These are phyloP conservation scores for Muscicapa striata DNA, from an alignment of 2,797 vertebrate species.

Conservation along the genomic window DNA sequence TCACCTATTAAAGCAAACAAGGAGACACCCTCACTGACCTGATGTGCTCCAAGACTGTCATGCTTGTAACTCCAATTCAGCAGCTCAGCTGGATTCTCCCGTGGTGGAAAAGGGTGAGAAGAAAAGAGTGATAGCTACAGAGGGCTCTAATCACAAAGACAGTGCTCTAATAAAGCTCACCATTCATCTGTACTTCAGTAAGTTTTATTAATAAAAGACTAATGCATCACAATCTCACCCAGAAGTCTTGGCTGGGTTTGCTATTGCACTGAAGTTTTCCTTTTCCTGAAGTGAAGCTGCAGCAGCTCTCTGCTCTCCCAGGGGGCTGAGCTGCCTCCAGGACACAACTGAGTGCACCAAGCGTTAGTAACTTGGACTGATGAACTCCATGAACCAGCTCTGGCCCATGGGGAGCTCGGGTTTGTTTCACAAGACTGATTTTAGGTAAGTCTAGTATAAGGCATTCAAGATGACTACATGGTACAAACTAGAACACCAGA, in stretches of 20 bases:
- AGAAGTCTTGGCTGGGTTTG: background rate
- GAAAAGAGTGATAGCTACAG: background rate
- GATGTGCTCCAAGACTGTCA: background rate
- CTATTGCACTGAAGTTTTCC: background rate
- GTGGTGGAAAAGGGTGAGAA: background rate
- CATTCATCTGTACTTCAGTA: background rate
- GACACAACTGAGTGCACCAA: fast-evolving
- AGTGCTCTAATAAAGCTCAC: background rate
- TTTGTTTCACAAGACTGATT: background rate
- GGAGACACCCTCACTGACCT: background rate
- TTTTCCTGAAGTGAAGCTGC: background rate
- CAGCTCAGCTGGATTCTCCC: background rate
- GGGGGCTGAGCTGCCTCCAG: background rate
- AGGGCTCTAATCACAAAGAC: background rate
- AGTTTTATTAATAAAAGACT: slow-evolving; percentile 31
- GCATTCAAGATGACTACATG: background rate
- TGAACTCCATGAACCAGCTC: background rate
- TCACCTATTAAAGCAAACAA: slow-evolving; percentile 1
- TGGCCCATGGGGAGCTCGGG: fast-evolving
- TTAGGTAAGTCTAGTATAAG: background rate
- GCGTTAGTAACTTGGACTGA: fast-evolving
- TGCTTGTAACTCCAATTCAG: background rate
- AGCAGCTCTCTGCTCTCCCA: background rate
- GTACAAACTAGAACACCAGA: background rate
- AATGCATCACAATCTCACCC: background rate